phyloP scores from a whole-genome alignment of 2,113 vertebrate genomes.

The Mesocricetus auratus region DNA sequence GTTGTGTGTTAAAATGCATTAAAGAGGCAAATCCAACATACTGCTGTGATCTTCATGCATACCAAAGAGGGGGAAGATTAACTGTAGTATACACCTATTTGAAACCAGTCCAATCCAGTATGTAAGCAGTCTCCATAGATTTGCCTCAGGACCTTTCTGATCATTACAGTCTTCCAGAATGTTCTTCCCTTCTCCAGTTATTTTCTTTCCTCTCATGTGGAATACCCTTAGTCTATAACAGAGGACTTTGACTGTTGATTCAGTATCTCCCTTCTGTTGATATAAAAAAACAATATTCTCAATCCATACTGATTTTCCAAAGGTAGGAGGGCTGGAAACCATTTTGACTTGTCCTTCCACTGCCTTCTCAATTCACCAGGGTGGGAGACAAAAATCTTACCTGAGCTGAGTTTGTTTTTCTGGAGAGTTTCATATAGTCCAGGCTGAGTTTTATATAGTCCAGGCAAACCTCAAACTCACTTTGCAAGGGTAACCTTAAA shows the following conservation, averaged over 20 bases:
- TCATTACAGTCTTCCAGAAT: neutral
- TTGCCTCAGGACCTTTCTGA: neutral
- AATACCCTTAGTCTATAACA: neutral
- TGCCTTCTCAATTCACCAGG: neutral
- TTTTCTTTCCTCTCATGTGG: neutral
- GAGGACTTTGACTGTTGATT: neutral
- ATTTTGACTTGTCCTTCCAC: neutral
- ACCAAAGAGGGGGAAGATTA: neutral
- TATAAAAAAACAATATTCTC: conserved; percentile 42
- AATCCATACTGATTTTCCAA: neutral
- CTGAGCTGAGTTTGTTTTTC: neutral
- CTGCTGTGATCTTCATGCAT: neutral
- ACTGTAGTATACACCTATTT: neutral
- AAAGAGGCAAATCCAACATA: neutral
- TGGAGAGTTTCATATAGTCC: neutral
- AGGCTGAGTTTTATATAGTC: neutral
- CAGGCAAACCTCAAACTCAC: neutral
- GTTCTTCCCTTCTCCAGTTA: neutral
- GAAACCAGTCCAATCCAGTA: neutral
- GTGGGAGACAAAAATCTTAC: neutral
- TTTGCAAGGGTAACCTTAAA: neutral
- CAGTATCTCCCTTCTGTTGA: neutral
- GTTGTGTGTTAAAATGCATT: neutral
- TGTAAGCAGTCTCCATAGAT: neutral
- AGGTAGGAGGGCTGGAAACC: neutral